Conservation (phyloP, 2,888 invertebrate species). For the Agonopterix subpropinquella region DNA sequence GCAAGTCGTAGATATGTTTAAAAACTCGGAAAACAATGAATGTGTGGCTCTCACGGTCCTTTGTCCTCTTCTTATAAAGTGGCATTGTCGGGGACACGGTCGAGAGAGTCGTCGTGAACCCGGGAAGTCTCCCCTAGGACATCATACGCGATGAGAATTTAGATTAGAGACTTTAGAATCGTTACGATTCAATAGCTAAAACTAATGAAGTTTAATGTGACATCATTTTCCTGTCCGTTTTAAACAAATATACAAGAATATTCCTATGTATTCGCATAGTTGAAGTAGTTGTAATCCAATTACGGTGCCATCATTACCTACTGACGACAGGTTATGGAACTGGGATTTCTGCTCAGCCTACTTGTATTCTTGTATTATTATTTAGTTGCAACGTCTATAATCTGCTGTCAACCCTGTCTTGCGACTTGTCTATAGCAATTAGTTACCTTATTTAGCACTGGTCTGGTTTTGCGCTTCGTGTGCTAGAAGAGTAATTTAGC, state of each 20-base stretch:
- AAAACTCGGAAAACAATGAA: conserved; percentile 31
- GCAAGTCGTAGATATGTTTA: conserved; percentile 5
- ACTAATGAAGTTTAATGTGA: conserved; percentile 1
- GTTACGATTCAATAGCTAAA: conserved; percentile 45
- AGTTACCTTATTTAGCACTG: too few species aligned
- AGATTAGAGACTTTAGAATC: conserved; percentile 50
- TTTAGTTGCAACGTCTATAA: neutral
- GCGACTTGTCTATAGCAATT: neutral
- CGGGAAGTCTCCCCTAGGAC: conserved; percentile 56
- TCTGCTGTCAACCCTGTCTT: neutral
- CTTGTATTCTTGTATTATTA: neutral
- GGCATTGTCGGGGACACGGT: conserved; percentile 63
- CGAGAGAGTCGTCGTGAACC: conserved; percentile 39
- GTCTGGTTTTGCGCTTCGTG: too few species aligned
- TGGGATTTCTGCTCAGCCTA: neutral
- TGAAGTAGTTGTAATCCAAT: too few species aligned
- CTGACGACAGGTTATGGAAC: too few species aligned
- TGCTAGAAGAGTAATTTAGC: too few species aligned
- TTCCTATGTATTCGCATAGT: too few species aligned
- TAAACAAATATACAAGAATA: neutral
- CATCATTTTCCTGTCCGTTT: neutral
- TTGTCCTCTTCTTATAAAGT: conserved; percentile 53
- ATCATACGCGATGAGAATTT: conserved; percentile 51
- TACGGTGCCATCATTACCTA: too few species aligned
- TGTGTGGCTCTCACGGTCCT: conserved; percentile 54